Evolutionary conservation across 2,113 vertebrate genomes (phyloP), one percentile per base, ranked within the genome.

Genomic region (Rhea pennata): DNA sequence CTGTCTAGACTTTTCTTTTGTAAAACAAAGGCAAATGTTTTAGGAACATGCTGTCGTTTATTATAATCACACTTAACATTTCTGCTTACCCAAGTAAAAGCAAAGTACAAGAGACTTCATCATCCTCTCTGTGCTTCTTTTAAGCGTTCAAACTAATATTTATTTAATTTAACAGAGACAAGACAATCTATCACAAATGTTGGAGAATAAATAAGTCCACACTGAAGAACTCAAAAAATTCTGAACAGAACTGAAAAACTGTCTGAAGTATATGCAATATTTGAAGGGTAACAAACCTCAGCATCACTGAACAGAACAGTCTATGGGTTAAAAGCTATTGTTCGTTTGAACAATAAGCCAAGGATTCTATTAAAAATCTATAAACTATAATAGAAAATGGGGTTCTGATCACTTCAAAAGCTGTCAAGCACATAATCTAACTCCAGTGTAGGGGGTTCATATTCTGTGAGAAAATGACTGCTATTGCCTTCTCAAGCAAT

Each of bases 401-500:
- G 42, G 20, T 44, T 93, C 56, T 87, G 84, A 72, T 69, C 7
- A 29, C 51, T 84, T 69, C 59, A 84, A 95, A 92, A 96, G 93
- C 84, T 75, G 84, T 72, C n/a, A 82, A 62, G 65, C 61, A 72
- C 46, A 15, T 40, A 36, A 71, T 78, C 75, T 46, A 78, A 54
- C 66, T 75, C 19, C 70, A 88, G 62, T 46, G 86, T 26, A 69
- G 76, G 84, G 95, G 79, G 84, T 26, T 85, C 15, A 29, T 39
- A 24, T 86, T 87, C 91, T 74, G 86, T 78, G 92, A 90, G 83
- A 27, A 84, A 86, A 93, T 84, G 31, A 59, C 79, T 69, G 72
- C 51, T 44, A 80, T 71, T 90, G 90, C 90, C 76, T 88, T 56
- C 75, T 88, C 4, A 74, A 94, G 83, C 72, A 88, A 59, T 72